These are phyloP conservation scores for Noctuana brunneofusca DNA, from an alignment of 2,888 invertebrate species.

Conservation along the genomic window DNA sequence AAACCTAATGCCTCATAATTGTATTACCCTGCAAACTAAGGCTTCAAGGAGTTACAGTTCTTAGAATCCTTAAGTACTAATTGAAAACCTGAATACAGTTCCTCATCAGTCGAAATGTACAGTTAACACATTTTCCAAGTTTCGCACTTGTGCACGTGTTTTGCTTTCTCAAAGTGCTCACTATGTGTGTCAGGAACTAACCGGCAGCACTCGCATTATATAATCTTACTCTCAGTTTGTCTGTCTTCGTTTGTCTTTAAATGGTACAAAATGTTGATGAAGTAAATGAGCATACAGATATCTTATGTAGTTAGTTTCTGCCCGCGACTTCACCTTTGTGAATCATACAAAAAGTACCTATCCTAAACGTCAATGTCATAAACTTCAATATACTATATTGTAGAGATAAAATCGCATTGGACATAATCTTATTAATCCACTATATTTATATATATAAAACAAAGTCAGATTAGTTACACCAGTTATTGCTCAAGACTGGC, in stretches of 20 bases:
- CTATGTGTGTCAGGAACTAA: conserved; percentile 18
- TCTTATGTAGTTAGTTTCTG: neutral
- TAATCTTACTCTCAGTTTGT: neutral
- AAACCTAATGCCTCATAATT: neutral
- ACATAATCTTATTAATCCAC: too few relatives aligned
- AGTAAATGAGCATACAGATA: too few relatives aligned
- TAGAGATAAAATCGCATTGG: too few relatives aligned
- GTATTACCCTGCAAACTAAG: neutral
- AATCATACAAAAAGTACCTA: too few relatives aligned
- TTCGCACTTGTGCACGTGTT: conserved; percentile 26
- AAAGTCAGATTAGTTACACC: too few relatives aligned
- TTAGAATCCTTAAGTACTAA: conserved; percentile 2
- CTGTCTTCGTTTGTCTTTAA: conserved; percentile 1
- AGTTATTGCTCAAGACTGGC: too few relatives aligned
- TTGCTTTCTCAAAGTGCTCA: conserved; percentile 21
- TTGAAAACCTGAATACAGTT: conserved; percentile 3
- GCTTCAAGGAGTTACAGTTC: neutral
- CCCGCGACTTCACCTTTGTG: too few relatives aligned
- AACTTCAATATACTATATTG: too few relatives aligned
- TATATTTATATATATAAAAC: too few relatives aligned
- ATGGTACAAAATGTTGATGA: neutral
- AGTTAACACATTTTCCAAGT: conserved; percentile 24
- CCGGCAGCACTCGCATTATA: neutral
- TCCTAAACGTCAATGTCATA: too few relatives aligned
- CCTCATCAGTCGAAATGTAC: conserved; percentile 16